These are phyloP conservation scores for Brachionus paranguensis DNA, from an alignment of 1,140 invertebrate species.

Conservation along the genomic window DNA sequence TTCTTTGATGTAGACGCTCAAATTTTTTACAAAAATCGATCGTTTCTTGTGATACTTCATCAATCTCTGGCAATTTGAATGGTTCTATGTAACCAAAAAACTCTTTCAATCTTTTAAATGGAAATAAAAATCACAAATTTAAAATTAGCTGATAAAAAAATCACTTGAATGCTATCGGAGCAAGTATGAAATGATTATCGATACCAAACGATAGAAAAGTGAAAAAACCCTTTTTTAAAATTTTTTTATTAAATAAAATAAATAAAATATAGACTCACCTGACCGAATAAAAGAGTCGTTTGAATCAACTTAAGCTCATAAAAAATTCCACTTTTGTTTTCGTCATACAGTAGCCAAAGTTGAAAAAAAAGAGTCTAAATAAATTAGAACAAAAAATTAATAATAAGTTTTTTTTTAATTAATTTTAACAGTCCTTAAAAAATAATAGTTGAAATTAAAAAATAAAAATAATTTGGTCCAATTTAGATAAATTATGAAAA, in stretches of 20 bases:
- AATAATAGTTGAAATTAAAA: no score
- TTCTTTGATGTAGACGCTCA: slow-evolving; percentile 71
- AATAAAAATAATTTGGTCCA: no score
- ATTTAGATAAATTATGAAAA: no score
- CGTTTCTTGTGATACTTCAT: slow-evolving; percentile 64
- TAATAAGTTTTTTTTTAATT: no score
- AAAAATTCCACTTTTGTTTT: slow-evolving; percentile 54
- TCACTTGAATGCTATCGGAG: slow-evolving; percentile 63
- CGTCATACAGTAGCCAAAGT: slow-evolving; percentile 43
- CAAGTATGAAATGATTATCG: slow-evolving; percentile 67
- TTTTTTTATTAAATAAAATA: not conserved
- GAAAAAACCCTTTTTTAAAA: slow-evolving; percentile 44
- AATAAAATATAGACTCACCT: slow-evolving; percentile 57
- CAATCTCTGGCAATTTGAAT: not conserved
- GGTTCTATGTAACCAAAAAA: not conserved
- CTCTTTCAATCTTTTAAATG: not conserved
- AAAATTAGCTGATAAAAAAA: slow-evolving; percentile 37
- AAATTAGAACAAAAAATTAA: slow-evolving; percentile 46
- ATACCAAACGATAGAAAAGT: slow-evolving; percentile 75
- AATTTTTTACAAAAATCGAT: slow-evolving; percentile 81
- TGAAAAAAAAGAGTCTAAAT: slow-evolving; percentile 64
- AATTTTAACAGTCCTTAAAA: no score
- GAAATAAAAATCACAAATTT: not conserved
- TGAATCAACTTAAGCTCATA: slow-evolving; percentile 61
- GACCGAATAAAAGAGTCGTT: slow-evolving; percentile 77